Conservation (phyloP, 2,113 vertebrate species). For the Macroglossus sobrinus region DNA sequence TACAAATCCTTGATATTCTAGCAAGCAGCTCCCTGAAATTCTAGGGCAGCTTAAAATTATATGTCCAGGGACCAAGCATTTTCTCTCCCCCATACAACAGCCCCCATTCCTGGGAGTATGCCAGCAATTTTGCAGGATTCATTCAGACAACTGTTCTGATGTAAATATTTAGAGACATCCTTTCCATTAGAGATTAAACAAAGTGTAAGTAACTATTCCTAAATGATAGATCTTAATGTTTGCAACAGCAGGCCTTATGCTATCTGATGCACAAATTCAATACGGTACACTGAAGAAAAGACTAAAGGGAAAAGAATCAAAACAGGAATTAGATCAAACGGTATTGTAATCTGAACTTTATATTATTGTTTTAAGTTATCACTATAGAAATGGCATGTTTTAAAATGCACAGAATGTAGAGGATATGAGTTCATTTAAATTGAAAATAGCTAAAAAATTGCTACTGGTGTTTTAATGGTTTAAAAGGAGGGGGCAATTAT, state of each 20-base stretch:
- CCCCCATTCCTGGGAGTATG: slow-evolving; percentile 61
- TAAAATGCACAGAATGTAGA: neutral
- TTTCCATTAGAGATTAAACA: slow-evolving; percentile 83
- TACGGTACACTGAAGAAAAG: neutral
- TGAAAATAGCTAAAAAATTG: neutral
- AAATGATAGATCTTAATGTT: slow-evolving; percentile 80
- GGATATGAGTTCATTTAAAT: neutral
- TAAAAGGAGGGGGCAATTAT: neutral
- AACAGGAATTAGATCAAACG: neutral
- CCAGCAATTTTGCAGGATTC: slow-evolving; percentile 78
- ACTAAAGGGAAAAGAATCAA: neutral
- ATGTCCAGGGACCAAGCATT: neutral
- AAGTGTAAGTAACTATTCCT: slow-evolving; percentile 80
- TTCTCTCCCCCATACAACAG: neutral
- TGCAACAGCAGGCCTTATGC: slow-evolving; percentile 60
- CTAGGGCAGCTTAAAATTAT: slow-evolving; percentile 38
- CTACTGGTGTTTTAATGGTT: neutral
- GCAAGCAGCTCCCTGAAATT: slow-evolving; percentile 49
- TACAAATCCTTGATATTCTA: slow-evolving; percentile 20
- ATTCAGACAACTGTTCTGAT: slow-evolving; percentile 80
- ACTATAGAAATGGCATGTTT: neutral
- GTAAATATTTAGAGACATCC: slow-evolving; percentile 86
- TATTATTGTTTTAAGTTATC: neutral
- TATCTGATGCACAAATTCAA: slow-evolving; percentile 27
- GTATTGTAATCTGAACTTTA: neutral